Percentiles rank a stretch among this genome's conserved stretches.
Evolutionary conservation across 2,797 vertebrate species (phyloP).

Genomic region (Sphaeramia orbicularis): DNA sequence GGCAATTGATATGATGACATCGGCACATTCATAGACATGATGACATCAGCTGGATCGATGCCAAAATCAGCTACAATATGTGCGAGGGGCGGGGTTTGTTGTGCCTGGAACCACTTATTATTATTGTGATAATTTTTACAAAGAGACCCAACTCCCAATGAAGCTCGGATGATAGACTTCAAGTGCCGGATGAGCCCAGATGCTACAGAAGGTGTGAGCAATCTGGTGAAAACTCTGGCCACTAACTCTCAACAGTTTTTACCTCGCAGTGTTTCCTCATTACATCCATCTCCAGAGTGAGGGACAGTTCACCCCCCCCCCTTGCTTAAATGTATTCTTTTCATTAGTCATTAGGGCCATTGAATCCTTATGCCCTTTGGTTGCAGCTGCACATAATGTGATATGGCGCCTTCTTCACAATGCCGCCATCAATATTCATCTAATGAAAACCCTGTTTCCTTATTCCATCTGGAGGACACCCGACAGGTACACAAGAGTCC

Average conservation of each 20-base stretch:
- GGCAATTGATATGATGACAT: too few species aligned
- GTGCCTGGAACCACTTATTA: too few species aligned
- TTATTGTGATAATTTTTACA: too few species aligned
- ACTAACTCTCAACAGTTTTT: conserved; percentile 7
- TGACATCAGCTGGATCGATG: too few species aligned
- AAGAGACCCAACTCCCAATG: too few species aligned
- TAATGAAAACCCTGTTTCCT: conserved; percentile 17
- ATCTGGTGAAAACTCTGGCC: conserved; percentile 1
- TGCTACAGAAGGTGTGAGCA: conserved; percentile 4
- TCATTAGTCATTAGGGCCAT: conserved; percentile 24
- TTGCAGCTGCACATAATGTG: conserved; percentile 19
- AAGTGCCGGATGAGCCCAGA: too few species aligned
- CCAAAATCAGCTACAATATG: too few species aligned
- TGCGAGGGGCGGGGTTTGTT: too few species aligned
- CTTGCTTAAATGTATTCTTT: conserved; percentile 15
- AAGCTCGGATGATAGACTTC: too few species aligned
- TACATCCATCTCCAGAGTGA: conserved; percentile 26
- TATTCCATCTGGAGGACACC: conserved; percentile 9
- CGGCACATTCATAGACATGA: too few species aligned
- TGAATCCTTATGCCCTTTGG: conserved; percentile 16
- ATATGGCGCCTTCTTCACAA: neutral
- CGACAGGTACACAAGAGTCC: conserved; percentile 1
- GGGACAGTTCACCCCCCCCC: conserved; percentile 32
- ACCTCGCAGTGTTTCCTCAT: conserved; percentile 24
- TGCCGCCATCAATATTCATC: conserved; percentile 13